Base-by-base conservation (phyloP, 2,797 vertebrate genomes). In the Leptodactylus fallax region DNA sequence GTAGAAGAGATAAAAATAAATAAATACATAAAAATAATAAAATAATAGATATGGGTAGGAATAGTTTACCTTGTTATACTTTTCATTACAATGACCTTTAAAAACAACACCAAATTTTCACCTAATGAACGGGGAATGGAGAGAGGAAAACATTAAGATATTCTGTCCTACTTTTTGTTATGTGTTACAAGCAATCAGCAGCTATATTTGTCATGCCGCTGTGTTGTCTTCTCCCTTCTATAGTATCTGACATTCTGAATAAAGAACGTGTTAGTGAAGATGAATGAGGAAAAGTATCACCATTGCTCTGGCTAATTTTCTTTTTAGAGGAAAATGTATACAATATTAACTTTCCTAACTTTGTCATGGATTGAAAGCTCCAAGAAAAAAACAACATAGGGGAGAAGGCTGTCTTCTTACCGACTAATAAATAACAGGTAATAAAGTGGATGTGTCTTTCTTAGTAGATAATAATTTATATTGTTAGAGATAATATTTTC, bases 111-210 rank as follows among this genome's bases (percentile, higher is more conserved):
- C 86, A 91, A 60, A 93, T 92, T 91, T 93, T 90, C 88, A 90
- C 51, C 92, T 93, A 93, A 93, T 95, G 93, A 95, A 92, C 89
- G 90, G 94, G 94, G 93, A 94, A 94, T 89, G 91, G 67, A 92
- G 92, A 93, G 87, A 91, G 90, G 91, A 94, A 95, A 95, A 93
- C 93, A 95, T 95, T 95, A 94, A 95, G 94, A 93, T 95, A 94
- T 95, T 95, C 94, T 93, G 93, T 94, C 91, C 93, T 94, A 91
- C 91, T 93, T 95, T 91, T 88, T 90, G 94, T 91, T 63, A 65
- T 83, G 61, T 91, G 95, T 94, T 95, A 92, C 89, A 95, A 95
- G 93, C 93, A 94, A 95, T 95, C 95, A 93, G 63, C 83, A 90
- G 89, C 65, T 90, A 93, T 92, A 95, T 95, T 95, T 95, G 94